phyloP scores from a whole-genome alignment of 2,888 invertebrate genomes.

The Lydus trimaculatus region DNA sequence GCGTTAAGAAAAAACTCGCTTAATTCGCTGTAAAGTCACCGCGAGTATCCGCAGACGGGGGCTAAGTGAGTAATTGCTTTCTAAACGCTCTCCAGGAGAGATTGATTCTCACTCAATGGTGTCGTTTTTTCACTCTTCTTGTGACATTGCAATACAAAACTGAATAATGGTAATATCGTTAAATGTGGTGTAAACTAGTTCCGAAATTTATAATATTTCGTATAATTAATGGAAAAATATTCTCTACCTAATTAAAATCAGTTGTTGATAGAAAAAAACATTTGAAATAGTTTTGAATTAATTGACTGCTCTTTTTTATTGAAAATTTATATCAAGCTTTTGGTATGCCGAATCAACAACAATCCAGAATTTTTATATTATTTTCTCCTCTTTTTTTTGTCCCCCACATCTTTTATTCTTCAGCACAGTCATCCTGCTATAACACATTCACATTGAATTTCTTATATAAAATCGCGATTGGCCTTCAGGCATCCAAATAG shows the following conservation, averaged over 20 bases:
- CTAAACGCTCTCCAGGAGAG: too few relatives aligned
- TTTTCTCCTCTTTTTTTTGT: neutral
- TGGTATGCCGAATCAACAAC: neutral
- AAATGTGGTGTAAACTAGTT: neutral
- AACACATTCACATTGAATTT: constrained; percentile 6
- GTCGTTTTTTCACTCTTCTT: too few relatives aligned
- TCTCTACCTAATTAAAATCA: neutral
- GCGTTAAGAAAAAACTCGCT: too few relatives aligned
- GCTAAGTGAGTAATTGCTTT: too few relatives aligned
- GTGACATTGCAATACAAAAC: too few relatives aligned
- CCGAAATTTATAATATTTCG: neutral
- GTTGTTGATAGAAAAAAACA: neutral
- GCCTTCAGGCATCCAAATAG: constrained; percentile 24
- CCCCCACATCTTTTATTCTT: neutral
- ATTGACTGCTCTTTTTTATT: neutral
- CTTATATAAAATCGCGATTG: constrained; percentile 5
- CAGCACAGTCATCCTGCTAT: neutral
- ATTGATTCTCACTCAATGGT: too few relatives aligned
- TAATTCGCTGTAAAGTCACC: too few relatives aligned
- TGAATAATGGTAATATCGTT: neutral
- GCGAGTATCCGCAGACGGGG: too few relatives aligned
- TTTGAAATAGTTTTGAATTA: neutral
- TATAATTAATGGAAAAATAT: neutral
- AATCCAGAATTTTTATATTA: neutral
- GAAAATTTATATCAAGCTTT: neutral